phyloP scores from a whole-genome alignment of 2,888 invertebrate genomes.

The Glomeris marginata region DNA sequence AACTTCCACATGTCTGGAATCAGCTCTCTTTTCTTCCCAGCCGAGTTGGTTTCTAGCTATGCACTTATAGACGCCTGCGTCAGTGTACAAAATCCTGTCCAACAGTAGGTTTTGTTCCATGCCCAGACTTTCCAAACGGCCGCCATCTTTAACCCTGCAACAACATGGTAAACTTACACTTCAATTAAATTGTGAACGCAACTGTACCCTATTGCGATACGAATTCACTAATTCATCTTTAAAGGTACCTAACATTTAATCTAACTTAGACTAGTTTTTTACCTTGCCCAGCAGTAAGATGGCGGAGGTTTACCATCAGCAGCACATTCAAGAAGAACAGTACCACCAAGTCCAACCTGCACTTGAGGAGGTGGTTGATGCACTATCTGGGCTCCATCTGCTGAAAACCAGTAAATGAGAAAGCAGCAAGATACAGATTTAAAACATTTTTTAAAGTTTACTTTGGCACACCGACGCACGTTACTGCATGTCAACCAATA shows the following conservation, averaged over 20 bases:
- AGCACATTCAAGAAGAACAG: slow-evolving; percentile 70
- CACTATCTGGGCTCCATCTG: slow-evolving; percentile 24
- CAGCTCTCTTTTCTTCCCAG: slow-evolving; percentile 28
- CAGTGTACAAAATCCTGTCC: slow-evolving; percentile 56
- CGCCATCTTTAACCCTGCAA: slow-evolving; percentile 32
- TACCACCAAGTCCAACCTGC: slow-evolving; percentile 72
- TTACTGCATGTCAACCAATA: no score
- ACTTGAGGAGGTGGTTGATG: slow-evolving; percentile 23
- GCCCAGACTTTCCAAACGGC: slow-evolving; percentile 38
- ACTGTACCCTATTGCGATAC: no score
- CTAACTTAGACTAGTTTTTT: no score
- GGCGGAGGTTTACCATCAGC: slow-evolving; percentile 38
- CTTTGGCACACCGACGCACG: no score
- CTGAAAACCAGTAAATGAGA: slow-evolving; percentile 11
- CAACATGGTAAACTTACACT: background rate
- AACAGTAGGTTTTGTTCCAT: slow-evolving; percentile 45
- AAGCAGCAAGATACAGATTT: background rate
- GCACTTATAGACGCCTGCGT: slow-evolving; percentile 59
- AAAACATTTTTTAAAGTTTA: background rate
- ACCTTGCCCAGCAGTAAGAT: slow-evolving; percentile 39
- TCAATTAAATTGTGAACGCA: no score
- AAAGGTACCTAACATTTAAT: no score
- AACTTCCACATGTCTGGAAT: slow-evolving; percentile 34
- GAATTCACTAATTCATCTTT: no score
- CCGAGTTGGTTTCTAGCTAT: slow-evolving; percentile 40